Evolutionary conservation across 2,113 vertebrate species (phyloP).

Genomic region (Manacus vitellinus): DNA sequence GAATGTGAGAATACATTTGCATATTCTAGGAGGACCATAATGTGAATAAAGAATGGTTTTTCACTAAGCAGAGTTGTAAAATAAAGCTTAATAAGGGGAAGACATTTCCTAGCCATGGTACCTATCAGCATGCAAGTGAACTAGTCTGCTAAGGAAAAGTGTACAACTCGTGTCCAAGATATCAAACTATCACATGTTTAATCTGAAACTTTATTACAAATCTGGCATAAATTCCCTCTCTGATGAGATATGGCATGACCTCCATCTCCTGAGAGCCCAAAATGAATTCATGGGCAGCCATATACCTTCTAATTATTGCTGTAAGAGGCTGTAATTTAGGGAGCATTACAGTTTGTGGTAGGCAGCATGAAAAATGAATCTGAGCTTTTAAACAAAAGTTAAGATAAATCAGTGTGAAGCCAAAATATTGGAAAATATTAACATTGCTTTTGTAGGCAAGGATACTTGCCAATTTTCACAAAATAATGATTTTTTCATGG

Average conservation of each 20-base stretch:
- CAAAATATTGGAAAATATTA: not conserved
- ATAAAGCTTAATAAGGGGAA: not conserved
- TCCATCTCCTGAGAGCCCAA: not conserved
- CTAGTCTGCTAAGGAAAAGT: not conserved
- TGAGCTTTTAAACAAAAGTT: not conserved
- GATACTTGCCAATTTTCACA: not conserved
- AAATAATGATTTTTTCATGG: not conserved
- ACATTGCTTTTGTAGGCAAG: not conserved
- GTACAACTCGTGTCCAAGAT: not conserved
- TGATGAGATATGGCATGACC: not conserved
- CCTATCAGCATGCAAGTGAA: not conserved
- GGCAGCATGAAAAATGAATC: not conserved
- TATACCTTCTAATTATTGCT: not conserved
- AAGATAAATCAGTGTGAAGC: not conserved
- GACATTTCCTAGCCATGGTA: not conserved
- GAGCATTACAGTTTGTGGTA: not conserved
- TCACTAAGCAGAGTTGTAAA: not conserved
- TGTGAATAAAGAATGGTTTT: not conserved
- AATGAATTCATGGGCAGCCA: not conserved
- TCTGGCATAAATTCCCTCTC: not conserved
- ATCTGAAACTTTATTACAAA: not conserved
- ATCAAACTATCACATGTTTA: not conserved
- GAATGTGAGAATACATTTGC: conserved; percentile 21
- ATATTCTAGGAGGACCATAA: not conserved
- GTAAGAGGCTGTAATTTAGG: not conserved